Percentiles rank a stretch among this genome's conserved stretches.
Evolutionary conservation across 2,888 invertebrate species (phyloP).

Genomic region (Parasteatoda lunata): DNA sequence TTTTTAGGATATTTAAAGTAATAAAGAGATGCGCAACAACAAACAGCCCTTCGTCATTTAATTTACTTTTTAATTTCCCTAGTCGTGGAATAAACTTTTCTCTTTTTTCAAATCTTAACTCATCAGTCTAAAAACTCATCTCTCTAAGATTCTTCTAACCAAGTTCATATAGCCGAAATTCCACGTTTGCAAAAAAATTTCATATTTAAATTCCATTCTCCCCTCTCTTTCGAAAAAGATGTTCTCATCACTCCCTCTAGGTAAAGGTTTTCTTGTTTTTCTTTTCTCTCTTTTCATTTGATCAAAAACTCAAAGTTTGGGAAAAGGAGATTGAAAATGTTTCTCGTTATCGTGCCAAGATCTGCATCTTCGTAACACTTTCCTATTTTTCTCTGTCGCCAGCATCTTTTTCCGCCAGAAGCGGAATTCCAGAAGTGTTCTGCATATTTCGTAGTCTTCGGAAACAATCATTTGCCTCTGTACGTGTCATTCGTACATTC

Average conservation of each 20-base stretch:
- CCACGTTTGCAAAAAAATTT: neutral
- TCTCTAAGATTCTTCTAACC: too few relatives aligned
- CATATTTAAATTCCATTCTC: neutral
- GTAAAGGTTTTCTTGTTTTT: neutral
- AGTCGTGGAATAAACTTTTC: too few relatives aligned
- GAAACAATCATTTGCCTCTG: slow-evolving; percentile 37
- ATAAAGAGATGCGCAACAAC: too few relatives aligned
- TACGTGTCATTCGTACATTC: slow-evolving; percentile 31
- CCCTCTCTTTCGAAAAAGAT: neutral
- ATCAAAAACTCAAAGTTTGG: neutral
- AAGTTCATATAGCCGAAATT: neutral
- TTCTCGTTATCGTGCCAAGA: slow-evolving; percentile 25
- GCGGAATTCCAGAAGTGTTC: neutral
- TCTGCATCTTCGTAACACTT: slow-evolving; percentile 4
- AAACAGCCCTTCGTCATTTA: too few relatives aligned
- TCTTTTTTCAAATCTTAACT: too few relatives aligned
- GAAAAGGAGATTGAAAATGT: slow-evolving; percentile 1
- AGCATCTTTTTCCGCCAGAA: neutral
- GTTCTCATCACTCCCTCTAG: neutral
- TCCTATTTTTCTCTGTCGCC: slow-evolving; percentile 1
- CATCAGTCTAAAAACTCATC: too few relatives aligned
- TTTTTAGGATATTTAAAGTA: too few relatives aligned
- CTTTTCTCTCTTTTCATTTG: neutral
- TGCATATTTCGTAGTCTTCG: slow-evolving; percentile 14
- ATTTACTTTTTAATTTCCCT: too few relatives aligned